These are phyloP conservation scores for Sceloporus undulatus DNA, from an alignment of 2,113 vertebrate species.

Conservation along the genomic window DNA sequence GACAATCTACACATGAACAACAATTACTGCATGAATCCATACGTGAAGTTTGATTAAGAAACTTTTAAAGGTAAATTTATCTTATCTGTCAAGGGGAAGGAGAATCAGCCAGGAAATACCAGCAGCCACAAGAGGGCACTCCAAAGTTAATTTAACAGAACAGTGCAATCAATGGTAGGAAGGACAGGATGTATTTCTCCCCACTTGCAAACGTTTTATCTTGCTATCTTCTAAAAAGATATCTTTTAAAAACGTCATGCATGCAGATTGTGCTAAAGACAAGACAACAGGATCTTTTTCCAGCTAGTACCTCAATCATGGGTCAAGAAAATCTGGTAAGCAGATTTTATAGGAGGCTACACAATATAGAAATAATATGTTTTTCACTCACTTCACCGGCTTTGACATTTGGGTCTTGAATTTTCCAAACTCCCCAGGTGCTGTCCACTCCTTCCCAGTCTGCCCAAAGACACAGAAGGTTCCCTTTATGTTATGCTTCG, in stretches of 20 bases:
- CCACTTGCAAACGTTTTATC: background rate
- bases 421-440: conserved; percentile 94
- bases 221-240: background rate
- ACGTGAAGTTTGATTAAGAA: background rate
- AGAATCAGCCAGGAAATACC: background rate
- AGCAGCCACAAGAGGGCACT: conserved; percentile 51
- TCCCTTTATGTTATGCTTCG: background rate
- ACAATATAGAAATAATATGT: background rate
- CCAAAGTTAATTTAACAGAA: background rate
- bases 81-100: background rate
- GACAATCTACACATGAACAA: background rate
- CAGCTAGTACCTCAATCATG: background rate
- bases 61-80: background rate
- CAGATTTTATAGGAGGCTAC: background rate
- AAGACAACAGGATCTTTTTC: too few relatives aligned
- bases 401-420: conserved; percentile 90
- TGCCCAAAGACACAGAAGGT: conserved; percentile 63
- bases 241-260: background rate
- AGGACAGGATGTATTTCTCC: background rate
- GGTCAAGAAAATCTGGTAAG: background rate
- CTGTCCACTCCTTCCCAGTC: conserved; percentile 93
- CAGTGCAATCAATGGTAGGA: background rate
- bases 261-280: background rate
- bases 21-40: background rate
- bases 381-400: conserved; percentile 83